Base-by-base conservation (phyloP, 2,797 vertebrate species). In the Anguilla obscura region DNA sequence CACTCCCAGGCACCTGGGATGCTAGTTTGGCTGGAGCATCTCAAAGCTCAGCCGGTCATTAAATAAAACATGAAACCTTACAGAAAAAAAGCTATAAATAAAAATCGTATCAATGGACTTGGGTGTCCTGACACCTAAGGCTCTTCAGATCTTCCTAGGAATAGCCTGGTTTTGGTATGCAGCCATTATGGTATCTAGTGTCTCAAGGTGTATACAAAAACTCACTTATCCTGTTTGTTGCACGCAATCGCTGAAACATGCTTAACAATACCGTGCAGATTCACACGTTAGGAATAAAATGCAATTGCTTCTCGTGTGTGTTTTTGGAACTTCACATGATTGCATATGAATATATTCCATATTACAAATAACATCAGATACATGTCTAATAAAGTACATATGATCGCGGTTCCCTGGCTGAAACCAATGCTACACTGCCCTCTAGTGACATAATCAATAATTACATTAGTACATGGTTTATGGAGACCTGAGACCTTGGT, bases 391-490 rank as follows among this genome's bases (percentile, higher is more conserved):
- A 1, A 16, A 45, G 76, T 40, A 24, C 76, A 80, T 36, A 7
- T 45, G 6, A 18, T 14, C 36, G 14, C 36, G 45, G 76, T 82
- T 82, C 45, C 8, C 40, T n/a, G 7, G 45, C 33, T 82, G 24
- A 24, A 82, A n/a, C 79, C 16, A 82, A 82, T 82, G 24, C 21
- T 8, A 82, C 21, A 82, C 79, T 82, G 40, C 79, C 79, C 40
- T 82, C 79, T 82, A 82, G 40, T 82, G 79, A 50, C 24, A 50
- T 4, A n/a, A n/a, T 40, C 16, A 79, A 40, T 16, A 79, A 82
- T 82, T 50, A 82, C 45, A 82, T 1, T 10, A 1, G 30, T 16
- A n/a, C 63, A 2, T 56, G 54, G 12, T 1, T 66, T 66, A 8
- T 66, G 24, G 5, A 9, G 63, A 24, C 21, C n/a, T 66, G 21